Evolutionary conservation across 1,140 invertebrate species (phyloP).

Genomic region (Drosophila punjabiensis): DNA sequence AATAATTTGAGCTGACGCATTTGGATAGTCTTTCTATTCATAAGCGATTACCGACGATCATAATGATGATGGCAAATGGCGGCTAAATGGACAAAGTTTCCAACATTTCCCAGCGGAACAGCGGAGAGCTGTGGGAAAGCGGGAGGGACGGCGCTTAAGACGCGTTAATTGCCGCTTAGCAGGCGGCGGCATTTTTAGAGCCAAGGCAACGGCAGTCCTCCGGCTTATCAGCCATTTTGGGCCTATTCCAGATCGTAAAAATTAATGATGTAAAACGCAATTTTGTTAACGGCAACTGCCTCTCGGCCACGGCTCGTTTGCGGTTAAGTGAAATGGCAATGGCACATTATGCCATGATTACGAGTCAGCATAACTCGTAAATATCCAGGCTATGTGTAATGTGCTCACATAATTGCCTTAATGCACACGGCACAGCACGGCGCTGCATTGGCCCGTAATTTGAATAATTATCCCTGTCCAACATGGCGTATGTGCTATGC

Average conservation of each 20-base stretch:
- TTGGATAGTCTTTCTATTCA: conserved; percentile 34
- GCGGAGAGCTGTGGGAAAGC: conserved; percentile 1
- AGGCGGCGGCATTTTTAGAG: conserved; percentile 26
- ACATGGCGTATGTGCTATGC: conserved; percentile 70
- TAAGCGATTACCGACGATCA: conserved; percentile 61
- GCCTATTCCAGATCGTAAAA: conserved; percentile 78
- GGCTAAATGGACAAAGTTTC: conserved; percentile 49
- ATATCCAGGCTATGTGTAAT: conserved; percentile 52
- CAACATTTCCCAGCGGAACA: conserved; percentile 31
- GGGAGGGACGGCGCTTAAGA: conserved; percentile 47
- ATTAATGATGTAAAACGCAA: conserved; percentile 84
- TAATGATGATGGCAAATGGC: conserved; percentile 53
- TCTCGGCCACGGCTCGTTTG: conserved; percentile 77
- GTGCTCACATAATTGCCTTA: conserved; percentile 67
- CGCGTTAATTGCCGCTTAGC: conserved; percentile 78
- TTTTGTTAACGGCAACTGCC: conserved; percentile 79
- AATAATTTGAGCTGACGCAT: conserved; percentile 29
- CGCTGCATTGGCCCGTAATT: conserved; percentile 62
- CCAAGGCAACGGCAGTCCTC: conserved; percentile 5
- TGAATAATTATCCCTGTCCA: conserved; percentile 71
- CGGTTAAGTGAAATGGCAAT: conserved; percentile 82
- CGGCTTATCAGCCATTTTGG: conserved; percentile 80
- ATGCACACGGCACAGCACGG: conserved; percentile 64
- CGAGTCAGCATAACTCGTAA: conserved; percentile 62
- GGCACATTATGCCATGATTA: conserved; percentile 66